These are phyloP conservation scores for Chiloscyllium punctatum DNA, from an alignment of 2,797 vertebrate species.

Conservation along the genomic window DNA sequence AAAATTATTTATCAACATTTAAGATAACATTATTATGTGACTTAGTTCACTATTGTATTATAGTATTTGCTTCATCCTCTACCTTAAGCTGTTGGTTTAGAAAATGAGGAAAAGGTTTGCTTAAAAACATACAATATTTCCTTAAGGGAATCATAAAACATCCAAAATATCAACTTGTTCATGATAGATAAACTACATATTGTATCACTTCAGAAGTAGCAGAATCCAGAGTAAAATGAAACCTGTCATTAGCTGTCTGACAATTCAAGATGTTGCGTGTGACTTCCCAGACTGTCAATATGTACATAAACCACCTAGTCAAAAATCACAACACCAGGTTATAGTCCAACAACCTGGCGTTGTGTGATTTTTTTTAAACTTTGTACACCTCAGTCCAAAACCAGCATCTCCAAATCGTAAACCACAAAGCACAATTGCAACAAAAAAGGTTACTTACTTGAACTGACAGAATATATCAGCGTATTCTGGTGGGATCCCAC, in stretches of 20 bases:
- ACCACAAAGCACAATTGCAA: not conserved
- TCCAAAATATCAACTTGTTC: not conserved
- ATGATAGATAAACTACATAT: not conserved
- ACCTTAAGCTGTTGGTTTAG: not conserved
- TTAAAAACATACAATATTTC: not conserved
- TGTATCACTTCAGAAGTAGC: not conserved
- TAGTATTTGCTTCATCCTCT: not conserved
- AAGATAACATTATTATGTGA: not conserved
- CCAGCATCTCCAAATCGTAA: not conserved
- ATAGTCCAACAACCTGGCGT: too few relatives aligned
- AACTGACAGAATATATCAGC: conserved; percentile 98
- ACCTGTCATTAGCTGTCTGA: not conserved
- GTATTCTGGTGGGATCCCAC: conserved; percentile 81
- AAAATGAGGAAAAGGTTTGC: not conserved
- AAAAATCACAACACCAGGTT: too few relatives aligned
- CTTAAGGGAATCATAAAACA: not conserved
- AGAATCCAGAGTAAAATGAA: not conserved
- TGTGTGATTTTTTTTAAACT: too few relatives aligned
- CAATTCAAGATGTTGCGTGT: not conserved
- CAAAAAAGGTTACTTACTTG: conserved; percentile 72
- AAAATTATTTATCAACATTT: not conserved
- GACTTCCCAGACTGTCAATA: not conserved
- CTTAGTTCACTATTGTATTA: not conserved
- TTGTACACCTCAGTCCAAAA: too few relatives aligned
- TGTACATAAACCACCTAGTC: not conserved